Evolutionary conservation across 2,797 vertebrate species (phyloP).

Genomic region (Babyrousa celebensis): DNA sequence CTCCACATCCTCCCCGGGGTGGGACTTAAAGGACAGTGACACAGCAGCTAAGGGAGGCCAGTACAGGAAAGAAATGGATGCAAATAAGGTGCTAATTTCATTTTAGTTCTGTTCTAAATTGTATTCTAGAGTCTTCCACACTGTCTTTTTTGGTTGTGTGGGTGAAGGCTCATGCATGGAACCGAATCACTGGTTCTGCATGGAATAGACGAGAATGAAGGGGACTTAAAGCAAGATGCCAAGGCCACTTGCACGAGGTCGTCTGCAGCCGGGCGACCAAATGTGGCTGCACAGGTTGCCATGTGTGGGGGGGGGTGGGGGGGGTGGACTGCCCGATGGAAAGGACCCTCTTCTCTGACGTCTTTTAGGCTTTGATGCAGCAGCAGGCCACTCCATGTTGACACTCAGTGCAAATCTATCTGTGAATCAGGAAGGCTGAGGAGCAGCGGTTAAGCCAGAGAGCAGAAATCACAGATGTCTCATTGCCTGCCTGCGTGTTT

Average conservation of each 20-base stretch:
- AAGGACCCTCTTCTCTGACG: not conserved
- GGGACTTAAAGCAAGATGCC: not conserved
- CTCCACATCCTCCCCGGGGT: not conserved
- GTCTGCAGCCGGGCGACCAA: too few relatives aligned
- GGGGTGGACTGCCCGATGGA: not conserved
- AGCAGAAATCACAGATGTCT: not conserved
- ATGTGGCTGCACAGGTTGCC: too few relatives aligned
- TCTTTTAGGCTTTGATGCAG: not conserved
- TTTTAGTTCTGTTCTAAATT: not conserved
- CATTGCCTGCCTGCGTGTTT: not conserved
- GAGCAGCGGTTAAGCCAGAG: not conserved
- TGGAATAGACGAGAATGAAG: not conserved
- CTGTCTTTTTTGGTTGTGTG: not conserved
- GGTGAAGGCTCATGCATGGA: not conserved
- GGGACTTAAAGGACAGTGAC: not conserved
- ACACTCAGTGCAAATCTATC: not conserved
- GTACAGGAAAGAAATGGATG: not conserved
- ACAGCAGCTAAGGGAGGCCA: not conserved
- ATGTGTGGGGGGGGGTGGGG: too few relatives aligned
- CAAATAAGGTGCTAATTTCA: not conserved
- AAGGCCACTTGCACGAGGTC: not conserved
- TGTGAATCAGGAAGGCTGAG: not conserved
- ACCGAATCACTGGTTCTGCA: not conserved
- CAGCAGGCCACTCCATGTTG: not conserved
- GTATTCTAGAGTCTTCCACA: not conserved